Percentiles rank a stretch among this genome's conserved stretches.
These are phyloP conservation scores for Crocodylus rhombifer DNA, from an alignment of 2,797 vertebrate genomes.

Conservation along the genomic window DNA sequence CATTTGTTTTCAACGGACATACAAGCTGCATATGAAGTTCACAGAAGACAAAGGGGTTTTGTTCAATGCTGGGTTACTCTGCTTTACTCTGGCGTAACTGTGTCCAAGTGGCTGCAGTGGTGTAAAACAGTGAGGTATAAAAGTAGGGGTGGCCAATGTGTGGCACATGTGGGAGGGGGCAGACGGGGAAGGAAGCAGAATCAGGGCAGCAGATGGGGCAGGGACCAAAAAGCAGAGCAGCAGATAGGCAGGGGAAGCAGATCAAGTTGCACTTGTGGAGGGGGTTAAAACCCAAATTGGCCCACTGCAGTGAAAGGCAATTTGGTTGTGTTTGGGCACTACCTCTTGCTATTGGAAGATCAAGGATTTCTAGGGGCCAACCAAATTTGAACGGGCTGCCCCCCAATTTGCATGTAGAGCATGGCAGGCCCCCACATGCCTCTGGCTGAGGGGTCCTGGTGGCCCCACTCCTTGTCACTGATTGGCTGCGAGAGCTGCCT, in stretches of 20 bases:
- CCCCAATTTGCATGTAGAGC: no score
- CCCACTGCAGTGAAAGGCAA: not conserved
- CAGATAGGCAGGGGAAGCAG: no score
- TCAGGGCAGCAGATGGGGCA: no score
- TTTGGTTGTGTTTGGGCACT: not conserved
- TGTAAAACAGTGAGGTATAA: not conserved
- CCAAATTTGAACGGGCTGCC: no score
- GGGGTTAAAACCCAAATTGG: not conserved
- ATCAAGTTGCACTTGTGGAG: no score
- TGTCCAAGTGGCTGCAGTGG: fast-evolving
- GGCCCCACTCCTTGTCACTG: no score
- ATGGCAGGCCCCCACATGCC: no score
- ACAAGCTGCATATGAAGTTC: not conserved
- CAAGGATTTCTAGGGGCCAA: not conserved
- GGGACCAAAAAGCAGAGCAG: no score
- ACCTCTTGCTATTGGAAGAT: not conserved
- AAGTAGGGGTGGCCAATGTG: not conserved
- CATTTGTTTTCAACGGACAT: not conserved
- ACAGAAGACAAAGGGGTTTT: not conserved
- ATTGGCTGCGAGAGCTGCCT: no score
- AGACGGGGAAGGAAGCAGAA: no score
- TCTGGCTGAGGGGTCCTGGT: no score
- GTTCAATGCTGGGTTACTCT: not conserved
- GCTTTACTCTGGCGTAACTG: not conserved
- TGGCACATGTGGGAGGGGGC: no score